Conservation (phyloP, 2,888 invertebrate species). For the Tetragnatha montana region DNA sequence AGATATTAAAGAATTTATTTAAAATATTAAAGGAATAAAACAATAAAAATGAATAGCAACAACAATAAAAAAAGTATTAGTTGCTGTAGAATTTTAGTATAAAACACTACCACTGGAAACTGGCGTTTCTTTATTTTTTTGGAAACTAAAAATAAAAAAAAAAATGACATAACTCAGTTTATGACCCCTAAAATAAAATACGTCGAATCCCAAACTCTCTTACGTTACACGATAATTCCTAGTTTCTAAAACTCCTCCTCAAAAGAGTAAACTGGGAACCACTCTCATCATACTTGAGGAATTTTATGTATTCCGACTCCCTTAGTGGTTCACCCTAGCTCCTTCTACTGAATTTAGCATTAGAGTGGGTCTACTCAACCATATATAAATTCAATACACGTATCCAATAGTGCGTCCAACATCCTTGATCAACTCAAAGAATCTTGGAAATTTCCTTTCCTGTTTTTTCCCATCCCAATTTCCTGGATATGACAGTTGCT, state of each 20-base stretch:
- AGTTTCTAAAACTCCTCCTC: not conserved
- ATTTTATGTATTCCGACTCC: conserved; percentile 25
- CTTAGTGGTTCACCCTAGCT: conserved; percentile 28
- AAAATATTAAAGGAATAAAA: no score
- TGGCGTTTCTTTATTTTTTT: no score
- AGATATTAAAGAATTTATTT: no score
- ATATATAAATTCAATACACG: conserved; percentile 58
- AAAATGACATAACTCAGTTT: no score
- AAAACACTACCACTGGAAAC: no score
- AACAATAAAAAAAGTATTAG: no score
- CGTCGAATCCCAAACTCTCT: no score
- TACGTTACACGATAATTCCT: not conserved
- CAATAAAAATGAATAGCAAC: no score
- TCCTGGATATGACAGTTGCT: conserved; percentile 67
- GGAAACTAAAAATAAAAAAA: no score
- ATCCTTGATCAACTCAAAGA: conserved; percentile 59
- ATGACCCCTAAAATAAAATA: no score
- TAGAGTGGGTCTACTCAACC: conserved; percentile 36
- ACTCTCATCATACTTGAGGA: not conserved
- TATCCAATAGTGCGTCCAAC: conserved; percentile 50
- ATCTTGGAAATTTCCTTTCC: conserved; percentile 33
- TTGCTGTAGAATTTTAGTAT: no score
- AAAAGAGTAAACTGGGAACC: not conserved
- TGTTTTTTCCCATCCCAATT: conserved; percentile 54
- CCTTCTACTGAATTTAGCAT: conserved; percentile 8